Conservation (phyloP, 2,797 vertebrate species). For the Neosilurus mollespiculum region DNA sequence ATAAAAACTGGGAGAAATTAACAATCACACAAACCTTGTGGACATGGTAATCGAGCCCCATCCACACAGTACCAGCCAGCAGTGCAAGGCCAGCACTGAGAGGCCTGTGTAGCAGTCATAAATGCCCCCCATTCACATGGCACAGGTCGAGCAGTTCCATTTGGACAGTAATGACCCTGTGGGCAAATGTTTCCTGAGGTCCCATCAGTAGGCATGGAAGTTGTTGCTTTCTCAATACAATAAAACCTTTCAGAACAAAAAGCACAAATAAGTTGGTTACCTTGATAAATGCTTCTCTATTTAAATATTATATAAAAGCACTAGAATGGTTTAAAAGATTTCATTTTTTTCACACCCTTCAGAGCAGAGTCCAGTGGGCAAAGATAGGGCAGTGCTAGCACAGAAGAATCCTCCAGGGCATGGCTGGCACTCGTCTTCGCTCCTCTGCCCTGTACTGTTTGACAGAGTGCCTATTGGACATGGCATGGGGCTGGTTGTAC, state of each 20-base stretch:
- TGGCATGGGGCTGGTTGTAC: conserved; percentile 66
- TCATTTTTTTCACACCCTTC: conserved; percentile 68
- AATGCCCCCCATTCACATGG: conserved; percentile 81
- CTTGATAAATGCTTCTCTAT: background rate
- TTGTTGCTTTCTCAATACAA: conserved; percentile 69
- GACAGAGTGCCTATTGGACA: conserved; percentile 85
- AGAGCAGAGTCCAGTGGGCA: conserved; percentile 76
- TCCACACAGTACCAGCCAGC: conserved; percentile 80
- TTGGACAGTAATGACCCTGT: conserved; percentile 74
- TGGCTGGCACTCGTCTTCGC: conserved; percentile 69
- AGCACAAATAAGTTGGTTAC: background rate
- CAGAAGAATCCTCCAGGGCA: conserved; percentile 82
- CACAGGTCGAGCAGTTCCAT: conserved; percentile 68
- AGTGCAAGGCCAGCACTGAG: conserved; percentile 77
- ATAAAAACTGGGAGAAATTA: background rate
- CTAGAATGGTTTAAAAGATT: background rate
- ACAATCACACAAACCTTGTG: conserved; percentile 76
- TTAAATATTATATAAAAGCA: background rate
- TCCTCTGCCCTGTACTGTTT: conserved; percentile 69
- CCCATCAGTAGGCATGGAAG: conserved; percentile 69
- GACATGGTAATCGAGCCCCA: conserved; percentile 76
- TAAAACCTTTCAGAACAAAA: conserved; percentile 72
- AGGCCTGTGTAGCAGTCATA: conserved; percentile 63
- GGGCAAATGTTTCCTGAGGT: conserved; percentile 77
- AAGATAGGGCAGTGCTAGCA: conserved; percentile 63